Evolutionary conservation across 2,797 vertebrate species (phyloP).

Genomic region (Silurus aristotelis): DNA sequence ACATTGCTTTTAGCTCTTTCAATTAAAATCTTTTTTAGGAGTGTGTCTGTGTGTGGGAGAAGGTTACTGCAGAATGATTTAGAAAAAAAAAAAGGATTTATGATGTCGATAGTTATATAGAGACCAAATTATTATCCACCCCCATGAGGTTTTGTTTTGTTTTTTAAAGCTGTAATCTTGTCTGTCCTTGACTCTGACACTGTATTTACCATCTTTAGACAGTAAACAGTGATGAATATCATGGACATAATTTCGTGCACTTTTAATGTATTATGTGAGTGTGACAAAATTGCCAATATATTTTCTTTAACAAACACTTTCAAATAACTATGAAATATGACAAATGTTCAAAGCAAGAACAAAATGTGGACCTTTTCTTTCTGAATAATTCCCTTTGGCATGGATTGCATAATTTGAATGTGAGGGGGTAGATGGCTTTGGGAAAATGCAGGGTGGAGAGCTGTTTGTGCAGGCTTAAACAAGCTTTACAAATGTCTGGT

Average conservation of each 20-base stretch:
- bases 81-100: background rate
- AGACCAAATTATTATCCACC: background rate
- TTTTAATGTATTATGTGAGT: constrained; percentile 16
- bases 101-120: background rate
- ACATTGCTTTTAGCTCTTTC: constrained; percentile 4
- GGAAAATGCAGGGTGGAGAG: constrained; percentile 18
- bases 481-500: constrained; percentile 46
- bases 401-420: constrained; percentile 1
- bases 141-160: background rate
- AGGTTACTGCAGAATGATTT: background rate
- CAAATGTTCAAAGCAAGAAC: constrained; percentile 4
- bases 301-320: constrained; percentile 12
- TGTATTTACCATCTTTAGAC: background rate
- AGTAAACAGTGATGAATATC: background rate
- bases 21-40: constrained; percentile 1
- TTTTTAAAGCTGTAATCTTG: constrained; percentile 8
- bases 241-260: background rate
- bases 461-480: constrained; percentile 42
- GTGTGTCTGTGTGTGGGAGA: background rate
- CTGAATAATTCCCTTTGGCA: constrained; percentile 21
- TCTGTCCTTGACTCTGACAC: constrained; percentile 11
- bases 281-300: constrained; percentile 4
- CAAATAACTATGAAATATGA: constrained; percentile 13
- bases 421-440: background rate
- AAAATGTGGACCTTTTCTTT: background rate